Evolutionary conservation across 2,113 vertebrate species (phyloP).

Genomic region (Phaethornis superciliosus): DNA sequence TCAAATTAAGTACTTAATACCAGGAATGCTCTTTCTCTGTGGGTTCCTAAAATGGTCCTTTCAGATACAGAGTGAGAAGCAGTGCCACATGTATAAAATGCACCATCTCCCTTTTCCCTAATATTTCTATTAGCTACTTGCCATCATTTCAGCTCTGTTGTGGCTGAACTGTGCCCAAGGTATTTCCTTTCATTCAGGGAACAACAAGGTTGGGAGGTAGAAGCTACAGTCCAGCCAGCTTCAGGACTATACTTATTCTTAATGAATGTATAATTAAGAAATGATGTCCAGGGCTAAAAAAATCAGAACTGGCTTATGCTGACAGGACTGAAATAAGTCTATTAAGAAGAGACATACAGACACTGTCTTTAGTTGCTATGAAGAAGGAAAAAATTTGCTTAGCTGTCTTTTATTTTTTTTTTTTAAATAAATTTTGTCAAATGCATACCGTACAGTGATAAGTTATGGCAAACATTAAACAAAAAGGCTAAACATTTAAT

Average conservation of each 20-base stretch:
- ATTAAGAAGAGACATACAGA: not conserved
- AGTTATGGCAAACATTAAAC: not conserved
- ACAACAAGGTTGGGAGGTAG: not conserved
- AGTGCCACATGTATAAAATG: not conserved
- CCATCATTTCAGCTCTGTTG: not conserved
- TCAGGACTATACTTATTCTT: not conserved
- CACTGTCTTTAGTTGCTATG: not conserved
- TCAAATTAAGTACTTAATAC: not conserved
- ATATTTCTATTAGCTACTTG: not conserved
- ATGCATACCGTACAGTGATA: not conserved
- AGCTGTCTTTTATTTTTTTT: not conserved
- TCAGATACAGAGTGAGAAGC: not conserved
- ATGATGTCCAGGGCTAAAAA: not conserved
- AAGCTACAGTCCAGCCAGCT: not conserved
- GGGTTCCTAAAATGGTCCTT: not conserved
- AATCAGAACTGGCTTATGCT: not conserved
- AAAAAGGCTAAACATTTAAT: not conserved
- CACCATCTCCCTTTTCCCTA: not conserved
- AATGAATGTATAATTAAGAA: not conserved
- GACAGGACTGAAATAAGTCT: not conserved
- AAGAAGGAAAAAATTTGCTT: conserved; percentile 31
- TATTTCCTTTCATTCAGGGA: not conserved
- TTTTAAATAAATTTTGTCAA: not conserved
- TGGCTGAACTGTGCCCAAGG: not conserved
- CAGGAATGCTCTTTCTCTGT: not conserved